Evolutionary conservation across 2,797 vertebrate species (phyloP).

Genomic region (Arctocebus calabarensis): DNA sequence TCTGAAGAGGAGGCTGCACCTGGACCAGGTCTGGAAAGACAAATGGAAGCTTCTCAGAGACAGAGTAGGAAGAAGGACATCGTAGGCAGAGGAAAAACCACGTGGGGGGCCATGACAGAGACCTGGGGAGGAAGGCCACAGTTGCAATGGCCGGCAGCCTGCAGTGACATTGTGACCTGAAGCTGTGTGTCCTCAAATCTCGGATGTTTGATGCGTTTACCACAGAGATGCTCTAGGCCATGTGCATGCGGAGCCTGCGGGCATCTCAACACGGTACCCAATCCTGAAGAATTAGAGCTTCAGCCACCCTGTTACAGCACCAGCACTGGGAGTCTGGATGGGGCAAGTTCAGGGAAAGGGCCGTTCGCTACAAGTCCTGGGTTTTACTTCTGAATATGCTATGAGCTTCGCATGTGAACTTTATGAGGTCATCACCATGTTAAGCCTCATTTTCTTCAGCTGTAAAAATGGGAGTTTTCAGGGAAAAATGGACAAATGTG

Average conservation of each 20-base stretch:
- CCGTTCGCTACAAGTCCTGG: background rate
- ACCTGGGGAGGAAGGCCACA: accelerated
- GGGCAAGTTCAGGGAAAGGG: background rate
- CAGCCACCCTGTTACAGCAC: accelerated
- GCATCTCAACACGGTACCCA: background rate
- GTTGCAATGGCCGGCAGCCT: no score
- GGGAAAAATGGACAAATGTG: background rate
- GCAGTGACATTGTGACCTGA: accelerated
- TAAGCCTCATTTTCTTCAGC: background rate
- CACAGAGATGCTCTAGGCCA: background rate
- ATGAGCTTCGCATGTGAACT: background rate
- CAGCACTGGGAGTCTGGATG: no score
- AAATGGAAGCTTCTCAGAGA: background rate
- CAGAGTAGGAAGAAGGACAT: background rate
- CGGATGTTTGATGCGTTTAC: accelerated
- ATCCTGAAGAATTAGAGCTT: accelerated
- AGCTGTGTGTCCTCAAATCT: no score
- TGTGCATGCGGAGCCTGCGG: accelerated
- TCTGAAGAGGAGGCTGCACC: no score
- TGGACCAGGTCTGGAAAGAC: background rate
- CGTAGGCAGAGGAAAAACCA: background rate
- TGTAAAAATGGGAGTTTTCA: accelerated
- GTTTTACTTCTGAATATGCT: background rate
- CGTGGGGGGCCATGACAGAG: no score
- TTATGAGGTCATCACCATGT: accelerated